Conservation (phyloP, 1,140 invertebrate genomes). For the Drosophila sproati region DNA sequence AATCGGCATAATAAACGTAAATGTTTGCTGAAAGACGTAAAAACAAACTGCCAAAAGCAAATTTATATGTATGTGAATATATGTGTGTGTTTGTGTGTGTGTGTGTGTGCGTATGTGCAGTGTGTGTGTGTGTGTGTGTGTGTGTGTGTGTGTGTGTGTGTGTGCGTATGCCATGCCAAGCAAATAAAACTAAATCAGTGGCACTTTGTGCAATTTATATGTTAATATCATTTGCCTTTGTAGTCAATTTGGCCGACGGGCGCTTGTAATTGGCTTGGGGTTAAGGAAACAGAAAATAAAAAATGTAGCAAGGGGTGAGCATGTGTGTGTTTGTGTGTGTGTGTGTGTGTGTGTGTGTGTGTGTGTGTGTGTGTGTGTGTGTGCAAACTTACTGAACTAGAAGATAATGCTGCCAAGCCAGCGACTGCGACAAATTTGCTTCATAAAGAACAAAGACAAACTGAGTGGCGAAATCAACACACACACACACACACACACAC, state of each 20-base stretch:
- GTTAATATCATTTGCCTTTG: constrained; percentile 81
- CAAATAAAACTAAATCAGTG: constrained; percentile 76
- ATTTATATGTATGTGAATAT: constrained; percentile 2
- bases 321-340: background rate
- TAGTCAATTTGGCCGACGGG: constrained; percentile 55
- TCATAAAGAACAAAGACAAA: constrained; percentile 54
- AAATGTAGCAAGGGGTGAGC: constrained; percentile 2
- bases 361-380: constrained; percentile 9
- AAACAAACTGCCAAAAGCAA: constrained; percentile 66
- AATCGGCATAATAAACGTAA: constrained; percentile 81
- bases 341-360: background rate
- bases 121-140: constrained; percentile 14
- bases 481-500: background rate
- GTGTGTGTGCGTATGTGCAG: constrained; percentile 9
- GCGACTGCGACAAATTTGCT: constrained; percentile 70
- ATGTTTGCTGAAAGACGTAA: constrained; percentile 72
- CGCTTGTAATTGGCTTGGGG: constrained; percentile 60
- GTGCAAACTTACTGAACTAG: constrained; percentile 64
- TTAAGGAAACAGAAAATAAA: background rate
- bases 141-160: constrained; percentile 10
- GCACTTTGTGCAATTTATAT: constrained; percentile 83
- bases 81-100: constrained; percentile 7
- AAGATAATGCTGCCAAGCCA: constrained; percentile 50
- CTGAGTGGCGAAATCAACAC: background rate
- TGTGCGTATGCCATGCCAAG: constrained; percentile 14